Percentiles rank a stretch among this genome's conserved stretches.
Conservation (phyloP, 1,140 invertebrate genomes). For the Polypedilum vanderplanki region DNA sequence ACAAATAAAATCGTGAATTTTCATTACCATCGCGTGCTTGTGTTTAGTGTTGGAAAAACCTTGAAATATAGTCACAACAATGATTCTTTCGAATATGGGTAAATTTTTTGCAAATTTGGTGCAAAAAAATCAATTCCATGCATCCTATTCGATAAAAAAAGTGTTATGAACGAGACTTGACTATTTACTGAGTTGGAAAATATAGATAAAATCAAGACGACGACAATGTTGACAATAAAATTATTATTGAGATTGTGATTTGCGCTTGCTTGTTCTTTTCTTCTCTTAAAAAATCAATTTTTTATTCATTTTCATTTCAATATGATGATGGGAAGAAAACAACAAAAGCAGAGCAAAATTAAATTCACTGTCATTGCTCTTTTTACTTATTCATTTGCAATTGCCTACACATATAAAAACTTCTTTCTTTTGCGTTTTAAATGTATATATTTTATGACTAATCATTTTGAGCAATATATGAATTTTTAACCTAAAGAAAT, state of each 20-base stretch:
- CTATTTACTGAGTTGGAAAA: too few relatives aligned
- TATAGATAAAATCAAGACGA: neutral
- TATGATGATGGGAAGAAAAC: neutral
- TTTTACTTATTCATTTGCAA: neutral
- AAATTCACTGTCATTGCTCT: slow-evolving; percentile 14
- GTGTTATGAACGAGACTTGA: too few relatives aligned
- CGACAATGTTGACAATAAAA: neutral
- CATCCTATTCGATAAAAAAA: neutral
- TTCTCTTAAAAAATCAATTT: neutral
- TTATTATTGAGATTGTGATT: neutral
- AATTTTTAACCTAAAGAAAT: too few relatives aligned
- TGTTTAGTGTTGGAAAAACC: too few relatives aligned
- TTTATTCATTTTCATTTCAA: neutral
- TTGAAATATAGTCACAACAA: too few relatives aligned
- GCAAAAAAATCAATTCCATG: neutral
- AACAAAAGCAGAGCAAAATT: neutral
- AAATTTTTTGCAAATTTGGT: neutral
- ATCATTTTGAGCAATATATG: too few relatives aligned
- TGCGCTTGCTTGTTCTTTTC: neutral
- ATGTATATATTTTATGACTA: too few relatives aligned
- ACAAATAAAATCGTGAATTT: neutral
- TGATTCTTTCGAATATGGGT: too few relatives aligned
- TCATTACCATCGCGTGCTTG: neutral
- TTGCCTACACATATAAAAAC: slow-evolving; percentile 12
- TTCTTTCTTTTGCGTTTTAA: neutral